Evolutionary conservation across 2,797 vertebrate species (phyloP), one percentile per base, ranked within the genome.

Genomic region (Bovichtus variegatus): DNA sequence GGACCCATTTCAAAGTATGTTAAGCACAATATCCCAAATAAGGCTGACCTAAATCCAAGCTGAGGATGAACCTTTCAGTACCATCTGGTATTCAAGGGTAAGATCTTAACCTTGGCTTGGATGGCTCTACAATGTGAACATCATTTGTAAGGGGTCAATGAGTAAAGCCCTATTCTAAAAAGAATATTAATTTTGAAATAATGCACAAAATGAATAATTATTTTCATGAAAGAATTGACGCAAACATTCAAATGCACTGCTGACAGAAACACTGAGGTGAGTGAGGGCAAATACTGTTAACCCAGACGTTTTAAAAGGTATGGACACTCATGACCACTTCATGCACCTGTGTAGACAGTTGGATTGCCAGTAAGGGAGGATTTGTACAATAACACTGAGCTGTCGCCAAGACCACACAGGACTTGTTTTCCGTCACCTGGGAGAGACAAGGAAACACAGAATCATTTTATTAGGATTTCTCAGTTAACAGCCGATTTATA

Each of bases 361-460:
- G 92, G 94, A 2, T 66, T 87, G 59, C 94, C 87, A 6, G 79
- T 87, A 19, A 98, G 94, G 46, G 87, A 92, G 29, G 96, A 95
- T 71, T 73, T 94, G 81, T 96, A 95, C 86, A 97, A 73, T 60
- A 97, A 90, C 29, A 96, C 81, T 12, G 95, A 93, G 82, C 83
- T 94, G 93, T 97, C 96, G 87, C 96, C 96, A 76, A 97, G 91
- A 90, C 96, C 97, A 61, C 97, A 98, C 88, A 97, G 95, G 82
- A 98, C 91, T 77, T 92, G 90, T 78, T 93, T 95, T 80, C 97
- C 97, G 71, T 97, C 95, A 38, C 96, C 97, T 99, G 67, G 77
- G 63, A 91, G 85, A 46, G 82, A 80, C 38, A 73, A 70, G 43
- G 50, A 86, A 79, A 89, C 50, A 89, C 41, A 81, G 9, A 68